These are phyloP conservation scores for Eueremaeus valkanovi DNA, from an alignment of 2,888 invertebrate species.

Conservation along the genomic window DNA sequence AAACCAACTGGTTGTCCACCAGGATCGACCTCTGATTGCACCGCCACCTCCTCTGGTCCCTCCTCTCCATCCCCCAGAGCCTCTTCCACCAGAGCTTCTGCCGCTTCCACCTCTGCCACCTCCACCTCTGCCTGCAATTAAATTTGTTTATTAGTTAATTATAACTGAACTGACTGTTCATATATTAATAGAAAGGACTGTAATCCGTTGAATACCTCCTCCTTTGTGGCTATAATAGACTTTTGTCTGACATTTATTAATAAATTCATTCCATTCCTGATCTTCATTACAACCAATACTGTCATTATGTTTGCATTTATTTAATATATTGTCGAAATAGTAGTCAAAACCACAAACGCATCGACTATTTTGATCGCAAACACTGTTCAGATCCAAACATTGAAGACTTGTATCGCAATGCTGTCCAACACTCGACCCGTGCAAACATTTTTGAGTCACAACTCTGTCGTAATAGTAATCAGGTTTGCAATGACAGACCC, in stretches of 20 bases:
- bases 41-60: background rate
- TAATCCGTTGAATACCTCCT: background rate
- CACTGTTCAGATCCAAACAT: background rate
- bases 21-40: background rate
- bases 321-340: background rate
- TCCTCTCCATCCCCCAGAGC: background rate
- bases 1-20: background rate
- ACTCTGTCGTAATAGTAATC: background rate
- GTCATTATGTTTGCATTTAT: background rate
- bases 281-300: background rate
- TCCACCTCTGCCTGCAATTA: background rate
- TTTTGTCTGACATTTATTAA: background rate
- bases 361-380: background rate
- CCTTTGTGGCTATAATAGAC: background rate
- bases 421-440: background rate
- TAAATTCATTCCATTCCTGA: constrained; percentile 1
- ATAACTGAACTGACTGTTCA: background rate
- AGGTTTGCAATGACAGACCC: background rate
- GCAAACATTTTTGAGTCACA: background rate
- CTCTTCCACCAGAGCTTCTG: background rate
- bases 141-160: background rate
- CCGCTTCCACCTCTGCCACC: background rate
- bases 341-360: background rate
- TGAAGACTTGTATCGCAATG: background rate
- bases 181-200: too few relatives aligned